Conservation (phyloP, 2,888 invertebrate genomes). For the Ariolimax columbianus region DNA sequence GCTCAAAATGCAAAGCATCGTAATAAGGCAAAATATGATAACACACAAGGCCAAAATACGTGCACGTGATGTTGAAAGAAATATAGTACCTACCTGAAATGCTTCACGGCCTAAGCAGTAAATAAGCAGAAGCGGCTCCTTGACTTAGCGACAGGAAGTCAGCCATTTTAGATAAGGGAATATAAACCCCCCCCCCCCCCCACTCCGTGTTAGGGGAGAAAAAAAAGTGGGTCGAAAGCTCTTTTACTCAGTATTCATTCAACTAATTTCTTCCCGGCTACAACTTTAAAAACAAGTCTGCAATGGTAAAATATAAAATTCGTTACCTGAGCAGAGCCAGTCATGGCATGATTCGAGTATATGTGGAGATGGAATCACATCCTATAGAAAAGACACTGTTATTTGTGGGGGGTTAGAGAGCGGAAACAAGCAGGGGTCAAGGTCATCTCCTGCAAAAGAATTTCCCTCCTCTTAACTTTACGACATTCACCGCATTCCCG, state of each 20-base stretch:
- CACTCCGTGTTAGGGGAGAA: not conserved
- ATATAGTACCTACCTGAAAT: not conserved
- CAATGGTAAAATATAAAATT: not conserved
- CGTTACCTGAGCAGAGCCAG: constrained; percentile 40
- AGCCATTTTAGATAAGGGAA: constrained; percentile 37
- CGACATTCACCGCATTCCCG: constrained; percentile 51
- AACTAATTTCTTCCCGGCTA: not conserved
- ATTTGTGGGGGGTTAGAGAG: constrained; percentile 18
- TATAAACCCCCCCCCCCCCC: not conserved
- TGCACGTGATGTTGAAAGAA: not conserved
- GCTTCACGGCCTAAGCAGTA: not conserved
- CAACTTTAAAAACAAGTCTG: not conserved
- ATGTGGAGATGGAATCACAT: not conserved
- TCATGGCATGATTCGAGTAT: constrained; percentile 43
- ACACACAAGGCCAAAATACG: not conserved
- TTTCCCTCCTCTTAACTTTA: constrained; percentile 40
- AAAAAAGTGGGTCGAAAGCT: not conserved
- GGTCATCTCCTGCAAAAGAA: constrained; percentile 36
- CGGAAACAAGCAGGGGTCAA: constrained; percentile 49
- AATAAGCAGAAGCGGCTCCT: not conserved
- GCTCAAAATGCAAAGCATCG: not conserved
- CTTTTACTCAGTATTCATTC: not conserved
- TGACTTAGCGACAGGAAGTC: constrained; percentile 46
- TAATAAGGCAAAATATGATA: not conserved
- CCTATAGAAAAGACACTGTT: not conserved